Base-by-base conservation (phyloP, 2,113 vertebrate genomes). In the Oncorhynchus gorbuscha region DNA sequence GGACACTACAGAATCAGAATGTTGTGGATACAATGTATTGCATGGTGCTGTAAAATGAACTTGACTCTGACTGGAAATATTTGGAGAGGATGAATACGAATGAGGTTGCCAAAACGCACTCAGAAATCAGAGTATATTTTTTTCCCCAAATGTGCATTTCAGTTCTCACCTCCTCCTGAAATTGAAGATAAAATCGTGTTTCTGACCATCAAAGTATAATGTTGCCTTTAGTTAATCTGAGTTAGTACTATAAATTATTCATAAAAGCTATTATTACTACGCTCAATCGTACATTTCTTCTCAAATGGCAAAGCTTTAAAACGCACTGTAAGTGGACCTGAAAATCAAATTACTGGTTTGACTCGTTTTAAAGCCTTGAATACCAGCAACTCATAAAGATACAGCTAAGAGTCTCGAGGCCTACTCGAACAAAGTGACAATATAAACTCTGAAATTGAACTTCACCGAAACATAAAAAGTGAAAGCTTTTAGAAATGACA, bases 221-320 rank as follows among this genome's bases (percentile, higher is more conserved):
- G 8, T 62, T 61, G 59, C n/a, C 18, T 22, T 62, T 62, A 22
- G 59, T 62, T 22, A 62, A 8, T n/a, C 5, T 11, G 7, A 62
- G 13, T 62, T n/a, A 62, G 59, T 22, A 14, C 20, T 58, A 58
- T 58, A 62, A 22, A 22, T 22, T 9, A 62, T 62, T 62, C n/a
- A 62, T 5, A n/a, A 62, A 62, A 62, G 59, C 59, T n/a, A 62
- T 22, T 62, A 16, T 62, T n/a, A 55, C 12, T 55, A 55, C 1
- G 14, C n/a, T 22, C 1, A 3, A 5, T 66, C 22, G 8, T 66
- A 14, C 64, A 28, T 28, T 66, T 30, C 6, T 22, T 69, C 64
- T 24, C 8, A 72, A 76, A 69, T 18, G 14, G 70, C 76, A 80
- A 39, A 72, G 28, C 80, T 84, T 84, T 83, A 66, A 81, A 55